These are phyloP conservation scores for Tigriopus japonicus DNA, from an alignment of 1,140 invertebrate genomes.

Conservation along the genomic window DNA sequence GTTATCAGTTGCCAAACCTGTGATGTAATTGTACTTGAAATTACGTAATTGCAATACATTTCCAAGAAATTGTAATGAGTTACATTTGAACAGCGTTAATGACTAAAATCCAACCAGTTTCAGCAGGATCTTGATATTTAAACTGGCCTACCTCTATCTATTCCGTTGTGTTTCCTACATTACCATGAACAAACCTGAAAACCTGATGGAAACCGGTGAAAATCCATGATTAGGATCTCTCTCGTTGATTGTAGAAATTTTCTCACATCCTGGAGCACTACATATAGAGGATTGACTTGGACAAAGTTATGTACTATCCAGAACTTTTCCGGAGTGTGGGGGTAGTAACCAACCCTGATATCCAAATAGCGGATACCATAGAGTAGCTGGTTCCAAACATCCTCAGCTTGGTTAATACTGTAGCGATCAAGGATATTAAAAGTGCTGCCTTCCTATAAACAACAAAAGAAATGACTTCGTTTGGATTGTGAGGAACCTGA, in stretches of 20 bases:
- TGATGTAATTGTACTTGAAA: no score
- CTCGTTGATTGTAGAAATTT: slow-evolving; percentile 21
- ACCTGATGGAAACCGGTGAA: slow-evolving; percentile 23
- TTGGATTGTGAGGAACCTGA: slow-evolving; percentile 17
- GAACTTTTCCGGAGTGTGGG: slow-evolving; percentile 19
- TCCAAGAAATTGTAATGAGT: no score
- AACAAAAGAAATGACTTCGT: slow-evolving; percentile 13
- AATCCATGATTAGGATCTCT: slow-evolving; percentile 25
- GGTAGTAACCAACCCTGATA: slow-evolving; percentile 21
- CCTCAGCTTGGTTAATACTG: slow-evolving; percentile 22
- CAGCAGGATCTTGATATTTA: slow-evolving; percentile 2
- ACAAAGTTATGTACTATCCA: slow-evolving; percentile 24
- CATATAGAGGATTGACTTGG: slow-evolving; percentile 19
- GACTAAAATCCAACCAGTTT: not conserved
- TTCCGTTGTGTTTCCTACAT: no score
- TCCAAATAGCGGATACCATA: slow-evolving; percentile 24
- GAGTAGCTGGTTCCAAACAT: slow-evolving; percentile 23
- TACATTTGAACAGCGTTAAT: not conserved
- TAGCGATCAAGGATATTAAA: slow-evolving; percentile 17
- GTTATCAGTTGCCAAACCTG: no score
- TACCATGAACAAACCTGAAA: slow-evolving; percentile 18
- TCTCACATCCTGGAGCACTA: slow-evolving; percentile 20
- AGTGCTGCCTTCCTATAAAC: not conserved
- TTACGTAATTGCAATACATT: no score
- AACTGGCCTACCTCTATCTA: slow-evolving; percentile 13